Conservation (phyloP, 2,888 invertebrate genomes). For the Coenonympha arcania region DNA sequence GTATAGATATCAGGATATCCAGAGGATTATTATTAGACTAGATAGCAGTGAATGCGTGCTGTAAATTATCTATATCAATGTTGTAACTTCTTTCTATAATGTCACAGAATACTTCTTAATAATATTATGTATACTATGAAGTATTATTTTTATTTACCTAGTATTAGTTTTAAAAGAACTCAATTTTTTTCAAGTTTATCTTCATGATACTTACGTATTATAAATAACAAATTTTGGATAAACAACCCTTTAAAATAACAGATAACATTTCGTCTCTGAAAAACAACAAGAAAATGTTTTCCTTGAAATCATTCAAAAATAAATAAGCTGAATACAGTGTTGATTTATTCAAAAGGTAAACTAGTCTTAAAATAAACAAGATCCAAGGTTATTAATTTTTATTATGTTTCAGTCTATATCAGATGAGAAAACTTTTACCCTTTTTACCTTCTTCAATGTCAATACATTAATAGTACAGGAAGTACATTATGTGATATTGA, state of each 20-base stretch:
- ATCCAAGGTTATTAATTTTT: neutral
- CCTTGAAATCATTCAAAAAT: neutral
- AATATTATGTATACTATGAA: neutral
- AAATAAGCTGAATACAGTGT: neutral
- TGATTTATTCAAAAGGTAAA: neutral
- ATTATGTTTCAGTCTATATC: neutral
- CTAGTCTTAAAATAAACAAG: neutral
- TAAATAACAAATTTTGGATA: no score
- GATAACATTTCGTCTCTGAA: neutral
- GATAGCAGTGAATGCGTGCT: neutral
- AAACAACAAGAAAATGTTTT: neutral
- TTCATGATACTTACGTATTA: no score
- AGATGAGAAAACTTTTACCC: neutral
- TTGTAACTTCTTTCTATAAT: neutral
- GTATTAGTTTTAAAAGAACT: no score
- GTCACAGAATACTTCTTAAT: neutral
- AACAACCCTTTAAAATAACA: neutral
- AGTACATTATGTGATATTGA: no score
- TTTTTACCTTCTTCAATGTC: constrained; percentile 15
- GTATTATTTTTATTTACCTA: no score
- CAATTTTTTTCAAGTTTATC: no score
- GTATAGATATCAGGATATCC: constrained; percentile 1
- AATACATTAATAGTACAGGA: neutral
- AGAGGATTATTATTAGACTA: constrained; percentile 1
- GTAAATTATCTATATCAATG: neutral